Base-by-base conservation (phyloP, 2,888 invertebrate species). In the Deladenus siricidicola region DNA sequence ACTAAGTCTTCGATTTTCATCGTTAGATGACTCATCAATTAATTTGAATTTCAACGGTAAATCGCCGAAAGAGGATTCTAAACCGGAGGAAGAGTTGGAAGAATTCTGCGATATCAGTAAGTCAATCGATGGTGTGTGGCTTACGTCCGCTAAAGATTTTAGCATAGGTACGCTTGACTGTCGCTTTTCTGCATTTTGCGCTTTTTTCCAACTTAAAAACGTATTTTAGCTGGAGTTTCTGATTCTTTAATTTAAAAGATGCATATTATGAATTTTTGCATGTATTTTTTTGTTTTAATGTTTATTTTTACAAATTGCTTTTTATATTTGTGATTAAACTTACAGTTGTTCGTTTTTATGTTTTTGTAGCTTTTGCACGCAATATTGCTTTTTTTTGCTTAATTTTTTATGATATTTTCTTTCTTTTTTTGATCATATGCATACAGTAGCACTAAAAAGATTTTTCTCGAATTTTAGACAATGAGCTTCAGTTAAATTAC, bases 41-140 rank as follows among this genome's bases (percentile, higher is more conserved):
- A 34, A 34, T 34, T 6, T 34, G 8, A 34, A 34, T 34, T 34
- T 34, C 39, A 14, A 6, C 39, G 39, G 39, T 6, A 34, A 34
- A 34, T 6, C 14, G 39, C 39, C 50, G 50, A 67, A 69, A 52
- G 68, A 70, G 29, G 44, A 28, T 8, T 2, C n/a, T 2, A 21
- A 52, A 52, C 28, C 0, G 6, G 49, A 56, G 14, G 47, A 23
- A 39, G 62, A 60, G 6, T 64, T 66, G 43, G 74, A 65, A 26
- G 74, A 71, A 6, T 77, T 77, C 56, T 77, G 77, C 62, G 76
- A 77, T 57, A 73, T 76, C 21, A 73, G 72, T 65, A 73, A 74
- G 57, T 69, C 70, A 24, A 44, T 71, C 3, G 73, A 75, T 62
- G 71, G 67, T 2, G 17, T 21, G n/a, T 24, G 57, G 34, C 50